These are phyloP conservation scores for Eueides isabella DNA, from an alignment of 1,140 invertebrate species.

Conservation along the genomic window DNA sequence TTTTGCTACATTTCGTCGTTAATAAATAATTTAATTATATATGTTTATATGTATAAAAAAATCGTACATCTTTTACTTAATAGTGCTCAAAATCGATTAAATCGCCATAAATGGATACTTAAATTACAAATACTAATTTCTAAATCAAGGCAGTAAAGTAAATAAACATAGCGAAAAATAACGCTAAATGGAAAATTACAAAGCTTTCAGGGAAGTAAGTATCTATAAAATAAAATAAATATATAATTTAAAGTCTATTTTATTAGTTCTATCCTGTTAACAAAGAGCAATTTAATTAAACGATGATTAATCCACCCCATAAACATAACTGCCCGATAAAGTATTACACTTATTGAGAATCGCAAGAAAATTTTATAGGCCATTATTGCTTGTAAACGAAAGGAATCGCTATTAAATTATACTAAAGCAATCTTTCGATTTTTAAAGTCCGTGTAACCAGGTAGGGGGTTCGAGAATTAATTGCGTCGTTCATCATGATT, in stretches of 20 bases:
- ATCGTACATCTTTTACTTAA: too few relatives aligned
- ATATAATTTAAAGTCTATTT: slow-evolving; percentile 25
- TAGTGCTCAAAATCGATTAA: background rate
- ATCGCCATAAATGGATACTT: background rate
- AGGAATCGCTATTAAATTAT: slow-evolving; percentile 57
- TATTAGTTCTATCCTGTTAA: slow-evolving; percentile 24
- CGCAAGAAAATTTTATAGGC: slow-evolving; percentile 41
- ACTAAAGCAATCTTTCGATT: slow-evolving; percentile 50
- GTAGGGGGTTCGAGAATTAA: slow-evolving; percentile 59
- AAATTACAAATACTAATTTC: background rate
- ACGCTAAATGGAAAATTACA: background rate
- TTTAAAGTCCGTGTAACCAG: slow-evolving; percentile 48
- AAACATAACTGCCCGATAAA: slow-evolving; percentile 27
- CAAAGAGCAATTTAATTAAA: slow-evolving; percentile 33
- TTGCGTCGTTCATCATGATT: slow-evolving; percentile 42
- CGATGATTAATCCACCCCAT: slow-evolving; percentile 29
- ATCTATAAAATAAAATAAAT: slow-evolving; percentile 38
- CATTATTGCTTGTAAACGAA: slow-evolving; percentile 60
- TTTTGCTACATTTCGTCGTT: too few relatives aligned
- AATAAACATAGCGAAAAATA: background rate
- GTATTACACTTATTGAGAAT: slow-evolving; percentile 31
- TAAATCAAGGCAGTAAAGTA: background rate
- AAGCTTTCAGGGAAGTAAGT: background rate
- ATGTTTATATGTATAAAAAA: too few relatives aligned
- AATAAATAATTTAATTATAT: too few relatives aligned